A percentile compares a stretch with the other conserved stretches of the same genome.
These are phyloP conservation scores for Neoarius graeffei DNA, from an alignment of 2,113 vertebrate species.

Conservation along the genomic window DNA sequence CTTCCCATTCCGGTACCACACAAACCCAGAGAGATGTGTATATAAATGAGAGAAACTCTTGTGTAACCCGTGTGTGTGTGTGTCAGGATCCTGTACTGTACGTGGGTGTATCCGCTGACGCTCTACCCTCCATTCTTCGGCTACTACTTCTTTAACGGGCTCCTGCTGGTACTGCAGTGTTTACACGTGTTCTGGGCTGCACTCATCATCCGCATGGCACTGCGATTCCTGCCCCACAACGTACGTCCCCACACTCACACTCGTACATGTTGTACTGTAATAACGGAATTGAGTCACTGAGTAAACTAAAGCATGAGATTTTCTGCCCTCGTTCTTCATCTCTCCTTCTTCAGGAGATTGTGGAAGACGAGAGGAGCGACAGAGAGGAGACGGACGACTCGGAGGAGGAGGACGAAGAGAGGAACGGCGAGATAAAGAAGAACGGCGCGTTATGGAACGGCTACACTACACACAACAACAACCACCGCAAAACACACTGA, in stretches of 20 bases:
- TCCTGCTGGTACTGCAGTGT: slow-evolving; percentile 84
- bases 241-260: slow-evolving; percentile 67
- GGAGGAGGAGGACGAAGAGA: slow-evolving; percentile 76
- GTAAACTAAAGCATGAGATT: not conserved
- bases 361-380: slow-evolving; percentile 91
- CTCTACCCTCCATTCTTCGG: slow-evolving; percentile 89
- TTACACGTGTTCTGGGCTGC: slow-evolving; percentile 93
- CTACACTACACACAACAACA: slow-evolving; percentile 82
- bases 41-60: not conserved
- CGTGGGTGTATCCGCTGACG: slow-evolving; percentile 83
- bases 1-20: slow-evolving; percentile 88
- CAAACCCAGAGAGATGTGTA: not conserved
- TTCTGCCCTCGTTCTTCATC: not conserved
- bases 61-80: not conserved
- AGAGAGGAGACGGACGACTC: slow-evolving; percentile 90
- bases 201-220: slow-evolving; percentile 89
- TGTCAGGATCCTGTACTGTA: slow-evolving; percentile 90
- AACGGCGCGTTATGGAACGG: slow-evolving; percentile 83
- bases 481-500: slow-evolving; percentile 81
- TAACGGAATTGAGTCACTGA: not conserved
- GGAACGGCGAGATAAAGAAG: slow-evolving; percentile 65
- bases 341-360: slow-evolving; percentile 65
- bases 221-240: slow-evolving; percentile 90
- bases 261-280: not conserved
- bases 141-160: slow-evolving; percentile 94